Conservation (phyloP, 92 coral and sea anemone species). For the Porites evermanni region DNA sequence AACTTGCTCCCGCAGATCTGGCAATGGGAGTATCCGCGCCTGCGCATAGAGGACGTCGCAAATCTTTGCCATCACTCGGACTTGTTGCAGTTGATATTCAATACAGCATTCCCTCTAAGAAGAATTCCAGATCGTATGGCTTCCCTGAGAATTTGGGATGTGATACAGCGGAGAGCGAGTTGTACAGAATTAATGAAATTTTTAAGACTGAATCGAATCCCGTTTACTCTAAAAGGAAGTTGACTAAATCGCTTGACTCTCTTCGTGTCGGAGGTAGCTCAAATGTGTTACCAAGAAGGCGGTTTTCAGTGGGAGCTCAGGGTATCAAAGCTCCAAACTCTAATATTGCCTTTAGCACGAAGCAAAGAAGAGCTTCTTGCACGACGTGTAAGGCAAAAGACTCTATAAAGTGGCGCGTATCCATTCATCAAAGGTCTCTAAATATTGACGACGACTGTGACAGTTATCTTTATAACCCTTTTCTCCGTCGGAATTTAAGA, state of each 20-base stretch:
- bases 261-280: background rate
- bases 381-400: background rate
- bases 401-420: constrained; percentile 3
- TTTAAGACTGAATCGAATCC: background rate
- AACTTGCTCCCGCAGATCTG: background rate
- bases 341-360: background rate
- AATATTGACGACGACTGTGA: constrained; percentile 1
- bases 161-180: background rate
- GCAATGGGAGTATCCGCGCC: background rate
- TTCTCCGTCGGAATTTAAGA: background rate
- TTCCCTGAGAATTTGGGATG: background rate
- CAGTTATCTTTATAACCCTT: background rate
- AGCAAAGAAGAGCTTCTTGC: constrained; percentile 16
- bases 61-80: constrained; percentile 18
- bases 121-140: background rate
- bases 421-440: background rate
- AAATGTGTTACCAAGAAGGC: background rate
- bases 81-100: constrained; percentile 18
- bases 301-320: constrained; percentile 6
- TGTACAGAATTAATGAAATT: constrained; percentile 3
- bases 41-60: background rate
- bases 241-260: background rate
- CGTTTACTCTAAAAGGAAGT: background rate
- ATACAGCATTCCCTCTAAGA: constrained; percentile 7
- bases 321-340: background rate